phyloP scores from a whole-genome alignment of 2,888 invertebrate genomes.

The Troglohyphantes excavatus region DNA sequence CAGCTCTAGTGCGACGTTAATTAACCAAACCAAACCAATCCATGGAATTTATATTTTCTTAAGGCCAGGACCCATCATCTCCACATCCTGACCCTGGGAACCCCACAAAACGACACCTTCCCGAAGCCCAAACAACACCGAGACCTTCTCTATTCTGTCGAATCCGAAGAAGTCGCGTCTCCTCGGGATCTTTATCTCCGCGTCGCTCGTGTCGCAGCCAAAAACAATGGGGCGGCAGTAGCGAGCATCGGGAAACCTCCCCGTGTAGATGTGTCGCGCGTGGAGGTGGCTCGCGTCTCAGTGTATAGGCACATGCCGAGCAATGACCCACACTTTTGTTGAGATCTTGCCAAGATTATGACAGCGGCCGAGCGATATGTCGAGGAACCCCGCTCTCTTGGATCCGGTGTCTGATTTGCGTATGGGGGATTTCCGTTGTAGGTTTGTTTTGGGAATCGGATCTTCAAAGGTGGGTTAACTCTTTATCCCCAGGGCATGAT shows the following conservation, averaged over 20 bases:
- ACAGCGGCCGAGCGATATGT: background rate
- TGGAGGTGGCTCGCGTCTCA: background rate
- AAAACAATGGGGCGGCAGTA: background rate
- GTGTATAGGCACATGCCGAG: conserved; percentile 5
- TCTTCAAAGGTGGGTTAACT: background rate
- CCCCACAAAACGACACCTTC: no score
- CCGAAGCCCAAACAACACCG: no score
- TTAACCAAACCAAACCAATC: no score
- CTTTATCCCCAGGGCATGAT: no score
- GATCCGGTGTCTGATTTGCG: background rate
- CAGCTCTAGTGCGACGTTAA: no score
- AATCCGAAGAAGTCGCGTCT: background rate
- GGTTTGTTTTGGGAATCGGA: background rate
- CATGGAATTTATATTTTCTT: no score
- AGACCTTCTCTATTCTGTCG: no score
- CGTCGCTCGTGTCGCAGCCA: background rate
- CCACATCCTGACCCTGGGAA: no score
- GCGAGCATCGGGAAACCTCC: background rate
- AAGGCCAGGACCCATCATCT: no score
- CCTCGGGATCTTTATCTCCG: background rate
- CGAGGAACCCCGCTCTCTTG: background rate
- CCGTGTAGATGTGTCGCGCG: background rate
- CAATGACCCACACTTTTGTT: conserved; percentile 9
- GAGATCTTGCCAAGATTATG: conserved; percentile 6
- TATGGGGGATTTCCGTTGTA: background rate